A percentile compares a stretch with the other conserved stretches of the same genome.
phyloP scores from a whole-genome alignment of 1,140 invertebrate species.

The Drosophila willistoni region DNA sequence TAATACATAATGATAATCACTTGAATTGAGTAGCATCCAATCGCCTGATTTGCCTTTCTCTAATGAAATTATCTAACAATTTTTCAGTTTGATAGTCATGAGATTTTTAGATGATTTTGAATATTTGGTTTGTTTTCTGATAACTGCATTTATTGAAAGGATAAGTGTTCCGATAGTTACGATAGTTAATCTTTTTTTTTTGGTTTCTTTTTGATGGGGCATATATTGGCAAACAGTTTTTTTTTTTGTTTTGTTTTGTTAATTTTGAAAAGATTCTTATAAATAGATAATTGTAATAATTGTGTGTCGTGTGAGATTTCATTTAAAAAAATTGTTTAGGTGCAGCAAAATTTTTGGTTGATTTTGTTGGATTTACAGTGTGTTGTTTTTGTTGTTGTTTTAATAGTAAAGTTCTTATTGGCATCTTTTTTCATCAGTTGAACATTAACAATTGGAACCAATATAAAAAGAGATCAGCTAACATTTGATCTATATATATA shows the following conservation, averaged over 20 bases:
- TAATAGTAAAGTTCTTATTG: constrained; percentile 14
- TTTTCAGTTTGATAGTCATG: not conserved
- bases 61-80: too few species aligned
- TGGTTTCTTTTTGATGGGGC: not conserved
- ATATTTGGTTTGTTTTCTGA: not conserved
- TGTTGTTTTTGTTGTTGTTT: constrained; percentile 8
- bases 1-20: too few species aligned
- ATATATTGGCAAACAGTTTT: constrained; percentile 42
- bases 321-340: constrained; percentile 25
- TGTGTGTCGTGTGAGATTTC: constrained; percentile 34
- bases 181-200: constrained; percentile 11
- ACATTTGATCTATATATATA: constrained; percentile 35
- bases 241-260: not conserved
- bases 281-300: constrained; percentile 35
- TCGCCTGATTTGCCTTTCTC: too few species aligned
- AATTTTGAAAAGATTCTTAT: constrained; percentile 10
- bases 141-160: constrained; percentile 21
- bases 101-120: not conserved
- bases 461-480: constrained; percentile 28
- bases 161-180: constrained; percentile 6
- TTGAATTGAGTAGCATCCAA: too few species aligned
- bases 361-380: not conserved
- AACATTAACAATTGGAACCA: constrained; percentile 28
- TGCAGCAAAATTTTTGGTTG: not conserved
- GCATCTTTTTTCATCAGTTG: constrained; percentile 18